Evolutionary conservation across 2,888 invertebrate species (phyloP).

Genomic region (Ectemnius cavifrons): DNA sequence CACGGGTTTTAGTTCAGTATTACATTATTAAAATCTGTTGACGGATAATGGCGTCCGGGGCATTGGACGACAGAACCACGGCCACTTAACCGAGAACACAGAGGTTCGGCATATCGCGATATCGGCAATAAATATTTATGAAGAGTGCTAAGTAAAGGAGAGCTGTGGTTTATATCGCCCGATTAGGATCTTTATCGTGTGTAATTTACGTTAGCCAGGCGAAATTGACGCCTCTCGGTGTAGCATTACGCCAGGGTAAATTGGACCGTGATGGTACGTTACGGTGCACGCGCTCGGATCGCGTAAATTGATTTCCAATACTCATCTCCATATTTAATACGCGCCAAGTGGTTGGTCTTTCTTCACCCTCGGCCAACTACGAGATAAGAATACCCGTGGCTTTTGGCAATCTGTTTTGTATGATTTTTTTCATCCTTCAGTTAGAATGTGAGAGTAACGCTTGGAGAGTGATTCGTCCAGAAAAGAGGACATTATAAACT

Average conservation of each 20-base stretch:
- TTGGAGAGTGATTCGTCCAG: neutral
- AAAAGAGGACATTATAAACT: neutral
- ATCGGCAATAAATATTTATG: slow-evolving; percentile 41
- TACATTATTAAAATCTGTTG: neutral
- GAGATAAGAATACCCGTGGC: neutral
- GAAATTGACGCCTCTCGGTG: slow-evolving; percentile 10
- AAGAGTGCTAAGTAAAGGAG: slow-evolving; percentile 39
- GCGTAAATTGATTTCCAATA: slow-evolving; percentile 7
- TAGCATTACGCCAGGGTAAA: slow-evolving; percentile 37
- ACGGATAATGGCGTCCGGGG: neutral
- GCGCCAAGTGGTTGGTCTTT: neutral
- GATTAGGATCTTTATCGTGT: slow-evolving; percentile 58
- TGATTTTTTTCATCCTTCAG: neutral
- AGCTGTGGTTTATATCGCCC: slow-evolving; percentile 52
- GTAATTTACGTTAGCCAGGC: slow-evolving; percentile 57
- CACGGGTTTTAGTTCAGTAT: neutral
- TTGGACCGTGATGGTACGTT: slow-evolving; percentile 37
- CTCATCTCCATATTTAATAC: neutral
- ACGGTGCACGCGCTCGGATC: slow-evolving; percentile 21
- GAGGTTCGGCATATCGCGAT: slow-evolving; percentile 34
- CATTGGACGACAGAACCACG: neutral
- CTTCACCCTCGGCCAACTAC: neutral
- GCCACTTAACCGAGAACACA: neutral
- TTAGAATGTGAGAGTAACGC: neutral
- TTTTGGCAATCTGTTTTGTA: neutral